phyloP scores from a whole-genome alignment of 2,888 invertebrate genomes.

The Eumacrocentrus americanus region DNA sequence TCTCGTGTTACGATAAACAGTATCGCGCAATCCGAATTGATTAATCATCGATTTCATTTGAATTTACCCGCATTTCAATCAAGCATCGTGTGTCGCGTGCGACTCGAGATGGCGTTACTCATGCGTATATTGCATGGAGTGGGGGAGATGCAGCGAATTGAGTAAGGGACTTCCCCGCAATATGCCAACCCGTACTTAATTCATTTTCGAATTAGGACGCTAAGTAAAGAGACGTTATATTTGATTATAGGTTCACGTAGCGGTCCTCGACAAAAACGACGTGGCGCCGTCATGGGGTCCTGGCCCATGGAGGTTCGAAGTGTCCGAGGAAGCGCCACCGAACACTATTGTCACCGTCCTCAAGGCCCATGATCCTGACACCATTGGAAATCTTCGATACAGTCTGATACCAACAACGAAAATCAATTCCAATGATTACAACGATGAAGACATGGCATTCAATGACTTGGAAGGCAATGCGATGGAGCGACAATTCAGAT shows the following conservation, averaged over 20 bases:
- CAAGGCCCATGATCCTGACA: conserved; percentile 84
- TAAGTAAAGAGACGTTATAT: conserved; percentile 35
- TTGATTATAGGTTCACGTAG: conserved; percentile 79
- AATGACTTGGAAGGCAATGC: conserved; percentile 58
- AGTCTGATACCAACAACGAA: conserved; percentile 66
- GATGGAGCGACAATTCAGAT: conserved; percentile 68
- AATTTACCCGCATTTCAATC: not conserved
- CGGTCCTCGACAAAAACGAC: conserved; percentile 90
- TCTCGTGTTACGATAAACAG: conserved; percentile 12
- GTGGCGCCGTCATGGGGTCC: conserved; percentile 89
- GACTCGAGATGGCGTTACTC: not conserved
- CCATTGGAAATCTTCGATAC: conserved; percentile 78
- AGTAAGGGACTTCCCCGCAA: not conserved
- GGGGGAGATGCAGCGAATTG: not conserved
- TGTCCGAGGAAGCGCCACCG: conserved; percentile 85
- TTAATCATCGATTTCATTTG: conserved; percentile 16
- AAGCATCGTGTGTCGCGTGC: conserved; percentile 1
- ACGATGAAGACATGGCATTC: conserved; percentile 22
- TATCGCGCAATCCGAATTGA: conserved; percentile 16
- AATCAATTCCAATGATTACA: conserved; percentile 15
- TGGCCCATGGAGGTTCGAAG: conserved; percentile 73
- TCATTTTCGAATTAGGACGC: conserved; percentile 32
- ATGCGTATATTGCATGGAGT: conserved; percentile 6
- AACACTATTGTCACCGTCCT: conserved; percentile 81
- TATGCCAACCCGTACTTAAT: conserved; percentile 31